These are phyloP conservation scores for Ommatoiulus sabulosus DNA, from an alignment of 2,888 invertebrate genomes.

Conservation along the genomic window DNA sequence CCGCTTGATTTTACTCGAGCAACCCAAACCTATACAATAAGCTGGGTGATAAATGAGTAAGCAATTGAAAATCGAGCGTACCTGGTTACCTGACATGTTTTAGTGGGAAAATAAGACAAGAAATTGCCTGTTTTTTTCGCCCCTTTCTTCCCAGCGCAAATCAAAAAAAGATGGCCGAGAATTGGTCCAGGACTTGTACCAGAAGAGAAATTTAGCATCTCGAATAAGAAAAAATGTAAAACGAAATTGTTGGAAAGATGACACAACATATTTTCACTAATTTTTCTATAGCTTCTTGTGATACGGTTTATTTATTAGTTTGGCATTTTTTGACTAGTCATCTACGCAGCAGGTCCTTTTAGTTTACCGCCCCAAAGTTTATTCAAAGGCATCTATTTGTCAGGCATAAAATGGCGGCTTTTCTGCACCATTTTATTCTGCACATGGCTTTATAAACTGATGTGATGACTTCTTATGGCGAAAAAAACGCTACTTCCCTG, in stretches of 20 bases:
- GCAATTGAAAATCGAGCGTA: conserved; percentile 34
- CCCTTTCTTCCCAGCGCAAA: neutral
- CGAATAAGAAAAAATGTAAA: neutral
- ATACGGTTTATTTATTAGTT: conserved; percentile 17
- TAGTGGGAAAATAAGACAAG: conserved; percentile 10
- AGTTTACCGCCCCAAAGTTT: neutral
- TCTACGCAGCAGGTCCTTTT: conserved; percentile 5
- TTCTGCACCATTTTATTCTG: neutral
- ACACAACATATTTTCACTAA: conserved; percentile 26
- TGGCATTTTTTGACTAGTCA: conserved; percentile 11
- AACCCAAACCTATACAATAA: neutral
- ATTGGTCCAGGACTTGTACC: neutral
- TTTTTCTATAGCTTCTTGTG: conserved; percentile 27
- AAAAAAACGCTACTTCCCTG: too few species aligned
- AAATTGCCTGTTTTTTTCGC: neutral
- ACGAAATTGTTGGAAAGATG: neutral
- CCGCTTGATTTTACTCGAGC: conserved; percentile 11
- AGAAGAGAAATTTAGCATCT: neutral
- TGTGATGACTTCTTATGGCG: too few species aligned
- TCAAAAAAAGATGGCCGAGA: neutral
- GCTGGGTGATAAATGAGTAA: conserved; percentile 13
- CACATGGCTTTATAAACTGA: conserved; percentile 6
- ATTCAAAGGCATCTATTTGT: neutral
- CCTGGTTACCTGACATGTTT: conserved; percentile 34
- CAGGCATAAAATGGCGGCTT: conserved; percentile 34